phyloP scores from a whole-genome alignment of 2,888 invertebrate genomes.

The Taenaris catops region DNA sequence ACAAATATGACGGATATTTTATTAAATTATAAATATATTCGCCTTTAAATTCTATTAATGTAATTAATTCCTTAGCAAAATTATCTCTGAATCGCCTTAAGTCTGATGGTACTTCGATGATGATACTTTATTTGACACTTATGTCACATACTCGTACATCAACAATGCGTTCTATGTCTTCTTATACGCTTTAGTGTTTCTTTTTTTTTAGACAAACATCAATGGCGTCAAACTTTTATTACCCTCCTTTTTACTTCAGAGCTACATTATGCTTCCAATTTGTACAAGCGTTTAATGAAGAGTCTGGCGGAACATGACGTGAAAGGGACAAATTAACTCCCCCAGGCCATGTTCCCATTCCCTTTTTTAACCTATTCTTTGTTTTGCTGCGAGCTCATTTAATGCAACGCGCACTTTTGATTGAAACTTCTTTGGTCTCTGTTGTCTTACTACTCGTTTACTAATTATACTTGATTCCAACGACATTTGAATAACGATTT shows the following conservation, averaged over 20 bases:
- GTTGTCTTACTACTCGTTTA: slow-evolving; percentile 1
- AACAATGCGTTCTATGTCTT: no score
- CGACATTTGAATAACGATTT: no score
- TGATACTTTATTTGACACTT: no score
- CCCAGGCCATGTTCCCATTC: slow-evolving; percentile 16
- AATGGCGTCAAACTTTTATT: slow-evolving; percentile 13
- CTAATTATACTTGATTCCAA: not conserved
- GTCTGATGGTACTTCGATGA: no score
- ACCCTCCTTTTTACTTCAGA: slow-evolving; percentile 5
- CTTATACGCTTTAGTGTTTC: no score
- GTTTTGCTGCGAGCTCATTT: slow-evolving; percentile 22
- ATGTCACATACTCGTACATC: no score
- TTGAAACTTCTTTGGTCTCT: slow-evolving; percentile 12
- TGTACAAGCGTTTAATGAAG: slow-evolving; percentile 20
- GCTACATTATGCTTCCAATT: slow-evolving; percentile 14
- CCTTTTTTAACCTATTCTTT: slow-evolving; percentile 24
- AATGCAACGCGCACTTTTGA: slow-evolving; percentile 9
- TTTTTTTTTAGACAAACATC: slow-evolving; percentile 11
- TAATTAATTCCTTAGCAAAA: no score
- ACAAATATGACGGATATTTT: no score
- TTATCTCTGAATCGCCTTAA: no score
- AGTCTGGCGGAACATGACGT: slow-evolving; percentile 15
- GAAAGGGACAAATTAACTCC: slow-evolving; percentile 28
- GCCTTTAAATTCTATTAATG: no score
- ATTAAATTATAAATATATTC: no score